Evolutionary conservation across 2,113 vertebrate species (phyloP).

Genomic region (Heteronetta atricapilla): DNA sequence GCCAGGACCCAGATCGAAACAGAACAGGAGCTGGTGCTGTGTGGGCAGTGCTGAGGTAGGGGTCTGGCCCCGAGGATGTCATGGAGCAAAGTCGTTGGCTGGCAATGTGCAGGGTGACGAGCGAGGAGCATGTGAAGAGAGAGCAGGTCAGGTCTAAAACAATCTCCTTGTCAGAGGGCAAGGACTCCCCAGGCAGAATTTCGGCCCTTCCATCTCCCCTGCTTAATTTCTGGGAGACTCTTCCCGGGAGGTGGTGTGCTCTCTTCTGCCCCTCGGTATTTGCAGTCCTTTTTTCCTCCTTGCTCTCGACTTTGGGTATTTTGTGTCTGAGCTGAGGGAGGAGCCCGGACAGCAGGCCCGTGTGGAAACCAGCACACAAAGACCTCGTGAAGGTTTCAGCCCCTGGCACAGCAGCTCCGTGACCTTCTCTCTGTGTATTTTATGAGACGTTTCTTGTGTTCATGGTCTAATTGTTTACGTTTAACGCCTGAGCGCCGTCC

Average conservation of each 20-base stretch:
- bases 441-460: not conserved
- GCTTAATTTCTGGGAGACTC: not conserved
- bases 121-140: not conserved
- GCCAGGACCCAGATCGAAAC: too few species aligned
- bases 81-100: not conserved
- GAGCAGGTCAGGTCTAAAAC: not conserved
- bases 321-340: not conserved
- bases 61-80: not conserved
- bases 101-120: too few species aligned
- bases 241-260: not conserved
- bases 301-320: not conserved
- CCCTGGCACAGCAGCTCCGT: fast-evolving
- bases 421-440: not conserved
- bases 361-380: not conserved
- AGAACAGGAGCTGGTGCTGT: too few species aligned
- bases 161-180: not conserved
- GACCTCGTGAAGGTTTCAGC: not conserved
- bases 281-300: not conserved
- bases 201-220: not conserved
- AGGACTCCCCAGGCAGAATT: not conserved
- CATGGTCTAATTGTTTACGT: not conserved
- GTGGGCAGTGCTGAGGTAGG: not conserved
- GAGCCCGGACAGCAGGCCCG: not conserved
- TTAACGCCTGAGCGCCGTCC: not conserved
- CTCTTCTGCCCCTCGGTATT: not conserved